These are phyloP conservation scores for Archocentrus centrarchus DNA, from an alignment of 2,113 vertebrate species.

Conservation along the genomic window DNA sequence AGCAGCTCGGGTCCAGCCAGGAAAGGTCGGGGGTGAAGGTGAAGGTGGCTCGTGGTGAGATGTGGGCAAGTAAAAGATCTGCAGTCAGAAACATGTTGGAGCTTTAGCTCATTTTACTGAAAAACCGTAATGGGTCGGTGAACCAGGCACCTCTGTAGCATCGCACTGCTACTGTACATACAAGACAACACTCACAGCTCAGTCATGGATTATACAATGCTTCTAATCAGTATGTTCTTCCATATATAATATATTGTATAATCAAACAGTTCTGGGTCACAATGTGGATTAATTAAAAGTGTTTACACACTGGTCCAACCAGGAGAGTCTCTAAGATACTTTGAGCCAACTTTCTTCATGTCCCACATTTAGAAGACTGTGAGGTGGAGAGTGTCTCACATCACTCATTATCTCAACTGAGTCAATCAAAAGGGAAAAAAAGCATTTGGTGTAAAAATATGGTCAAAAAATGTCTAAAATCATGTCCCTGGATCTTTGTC, in stretches of 20 bases:
- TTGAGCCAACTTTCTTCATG: not conserved
- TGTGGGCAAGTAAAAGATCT: not conserved
- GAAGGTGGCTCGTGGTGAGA: not conserved
- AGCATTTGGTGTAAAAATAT: not conserved
- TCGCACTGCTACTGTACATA: slow-evolving; percentile 52
- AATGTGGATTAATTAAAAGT: not conserved
- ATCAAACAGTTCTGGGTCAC: slow-evolving; percentile 41
- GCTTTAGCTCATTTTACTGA: slow-evolving; percentile 59
- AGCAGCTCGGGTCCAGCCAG: not conserved
- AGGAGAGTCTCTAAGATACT: not conserved
- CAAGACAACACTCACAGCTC: slow-evolving; percentile 63
- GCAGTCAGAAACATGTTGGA: slow-evolving; percentile 14
- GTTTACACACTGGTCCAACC: not conserved
- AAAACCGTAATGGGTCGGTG: slow-evolving; percentile 58
- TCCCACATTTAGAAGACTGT: not conserved
- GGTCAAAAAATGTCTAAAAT: not conserved
- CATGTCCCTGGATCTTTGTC: not conserved
- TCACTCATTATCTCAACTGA: not conserved
- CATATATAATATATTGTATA: slow-evolving; percentile 39
- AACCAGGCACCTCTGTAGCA: slow-evolving; percentile 59
- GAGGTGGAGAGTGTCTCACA: not conserved
- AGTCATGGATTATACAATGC: slow-evolving; percentile 51
- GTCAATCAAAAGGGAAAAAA: not conserved
- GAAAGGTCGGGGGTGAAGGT: not conserved
- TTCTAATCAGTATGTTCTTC: slow-evolving; percentile 45